Conservation (phyloP, 2,113 vertebrate genomes). For the Loxodonta africana region DNA sequence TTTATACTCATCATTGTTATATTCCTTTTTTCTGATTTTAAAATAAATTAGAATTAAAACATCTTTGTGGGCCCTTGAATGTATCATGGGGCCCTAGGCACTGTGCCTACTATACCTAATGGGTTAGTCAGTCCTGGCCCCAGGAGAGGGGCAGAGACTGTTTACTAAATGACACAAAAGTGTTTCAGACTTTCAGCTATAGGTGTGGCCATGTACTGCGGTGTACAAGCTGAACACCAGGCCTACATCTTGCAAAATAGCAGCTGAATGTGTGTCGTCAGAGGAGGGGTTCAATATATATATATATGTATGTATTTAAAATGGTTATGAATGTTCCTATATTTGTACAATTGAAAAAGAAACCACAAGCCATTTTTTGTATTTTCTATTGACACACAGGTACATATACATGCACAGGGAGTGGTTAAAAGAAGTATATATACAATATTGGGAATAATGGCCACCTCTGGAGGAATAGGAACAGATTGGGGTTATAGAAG, state of each 20-base stretch:
- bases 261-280: neutral
- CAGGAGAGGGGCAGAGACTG: neutral
- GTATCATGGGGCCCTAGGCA: neutral
- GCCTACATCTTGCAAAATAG: neutral
- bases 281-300: neutral
- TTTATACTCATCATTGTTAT: neutral
- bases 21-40: neutral
- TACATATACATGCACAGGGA: neutral
- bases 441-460: neutral
- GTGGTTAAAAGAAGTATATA: neutral
- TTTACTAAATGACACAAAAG: neutral
- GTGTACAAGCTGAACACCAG: neutral
- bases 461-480: neutral
- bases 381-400: neutral
- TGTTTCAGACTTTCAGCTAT: neutral
- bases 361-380: neutral
- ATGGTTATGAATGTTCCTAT: neutral
- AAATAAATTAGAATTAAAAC: slow-evolving; percentile 1
- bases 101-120: neutral
- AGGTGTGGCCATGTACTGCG: neutral
- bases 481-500: neutral
- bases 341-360: neutral
- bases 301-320: neutral
- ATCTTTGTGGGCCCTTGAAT: neutral
- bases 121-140: neutral